Evolutionary conservation across 1,140 invertebrate genomes (phyloP), one percentile per base, ranked within the genome.

Genomic region (Zophobas morio): DNA sequence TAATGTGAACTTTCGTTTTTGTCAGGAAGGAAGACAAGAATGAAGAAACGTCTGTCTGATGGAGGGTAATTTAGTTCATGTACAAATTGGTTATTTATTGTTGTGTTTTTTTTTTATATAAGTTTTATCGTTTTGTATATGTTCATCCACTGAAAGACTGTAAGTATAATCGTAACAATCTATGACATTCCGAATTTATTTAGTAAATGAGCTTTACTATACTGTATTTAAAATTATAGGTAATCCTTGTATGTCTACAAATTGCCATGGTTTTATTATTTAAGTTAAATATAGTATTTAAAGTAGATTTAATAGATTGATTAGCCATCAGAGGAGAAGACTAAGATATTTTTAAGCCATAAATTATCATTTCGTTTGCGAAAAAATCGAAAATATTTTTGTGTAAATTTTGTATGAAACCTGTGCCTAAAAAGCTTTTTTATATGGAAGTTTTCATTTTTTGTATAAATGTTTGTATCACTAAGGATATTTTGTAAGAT

Each of bases 21-120:
- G 32, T 66, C 85, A 90, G 89, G 86, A 89, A 88, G 86, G 89
- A 89, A 86, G 89, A 89, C 86, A 88, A 86, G 86, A 89, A 89
- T 74, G 89, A 89, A 82, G 89, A 90, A 87, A 90, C 89, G 80
- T 88, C 89, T 75, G 89, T 90, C 77, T 89, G 85, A 89, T 6
- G 35, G 46, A 56, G 33, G 36, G 32, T 46, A 40, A 70, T 36
- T 63, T 6, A 54, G 6, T 46, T 54, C 35, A 42, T 79, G 78
- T 79, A 79, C 78, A 76, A 79, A 76, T 60, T 39, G 42, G n/a
- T 54, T 79, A 76, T 72, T 79, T 79, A 76, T 79, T 79, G 33
- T 40, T 79, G 54, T 20, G 20, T 20, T 20, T 20, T 20, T 39
- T 46, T 70, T 60, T 57, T 39, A 6, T 57, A 57, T 77, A 40